These are phyloP conservation scores for Acrobasis consociella DNA, from an alignment of 2,888 invertebrate species.

Conservation along the genomic window DNA sequence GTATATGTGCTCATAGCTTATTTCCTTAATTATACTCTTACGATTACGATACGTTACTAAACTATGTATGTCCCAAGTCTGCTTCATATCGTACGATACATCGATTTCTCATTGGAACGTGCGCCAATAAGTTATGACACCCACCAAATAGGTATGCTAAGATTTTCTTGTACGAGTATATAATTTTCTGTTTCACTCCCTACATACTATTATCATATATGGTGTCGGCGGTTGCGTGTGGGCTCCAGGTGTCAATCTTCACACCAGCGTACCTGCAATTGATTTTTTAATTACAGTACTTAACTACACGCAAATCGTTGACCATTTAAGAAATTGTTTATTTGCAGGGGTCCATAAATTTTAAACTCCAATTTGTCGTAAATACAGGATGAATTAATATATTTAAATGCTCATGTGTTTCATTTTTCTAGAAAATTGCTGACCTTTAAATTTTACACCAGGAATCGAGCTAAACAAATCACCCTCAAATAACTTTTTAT, in stretches of 20 bases:
- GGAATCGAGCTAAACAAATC: too few relatives aligned
- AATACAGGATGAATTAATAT: too few relatives aligned
- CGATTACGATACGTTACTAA: slow-evolving; percentile 14
- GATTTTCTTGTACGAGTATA: neutral
- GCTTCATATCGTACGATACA: slow-evolving; percentile 10
- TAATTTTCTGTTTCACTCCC: neutral
- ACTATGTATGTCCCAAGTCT: slow-evolving; percentile 11
- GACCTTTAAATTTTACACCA: too few relatives aligned
- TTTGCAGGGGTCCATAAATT: neutral
- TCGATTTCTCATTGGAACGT: slow-evolving; percentile 13
- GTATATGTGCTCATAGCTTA: neutral
- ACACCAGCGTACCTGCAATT: slow-evolving; percentile 11
- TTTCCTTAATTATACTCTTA: slow-evolving; percentile 9
- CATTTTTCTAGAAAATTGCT: too few relatives aligned
- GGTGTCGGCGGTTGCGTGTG: neutral
- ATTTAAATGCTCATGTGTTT: too few relatives aligned
- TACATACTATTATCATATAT: neutral
- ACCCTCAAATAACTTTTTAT: too few relatives aligned
- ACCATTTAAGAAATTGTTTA: neutral
- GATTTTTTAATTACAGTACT: slow-evolving; percentile 23
- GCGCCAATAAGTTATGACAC: slow-evolving; percentile 13
- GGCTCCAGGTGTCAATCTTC: slow-evolving; percentile 11
- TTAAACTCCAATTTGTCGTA: too few relatives aligned
- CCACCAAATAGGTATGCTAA: neutral
- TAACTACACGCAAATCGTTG: slow-evolving; percentile 24